Evolutionary conservation across 2,113 vertebrate genomes (phyloP), one percentile per base, ranked within the genome.

Genomic region (Dissostichus mawsoni): DNA sequence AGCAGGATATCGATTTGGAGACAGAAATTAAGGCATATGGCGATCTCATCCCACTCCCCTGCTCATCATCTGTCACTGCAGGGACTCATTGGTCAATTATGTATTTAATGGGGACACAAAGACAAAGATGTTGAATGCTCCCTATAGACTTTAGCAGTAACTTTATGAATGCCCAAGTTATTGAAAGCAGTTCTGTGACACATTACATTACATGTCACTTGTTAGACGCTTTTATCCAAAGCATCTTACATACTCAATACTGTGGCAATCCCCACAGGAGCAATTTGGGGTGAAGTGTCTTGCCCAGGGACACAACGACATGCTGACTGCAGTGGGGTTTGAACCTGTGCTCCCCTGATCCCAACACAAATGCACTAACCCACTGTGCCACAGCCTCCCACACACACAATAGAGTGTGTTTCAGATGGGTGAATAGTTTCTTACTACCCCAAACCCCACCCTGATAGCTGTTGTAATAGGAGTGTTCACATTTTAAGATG

Each of bases 31-130:
- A 56, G 55, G 10, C 53, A 12, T 55, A 11, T 20, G 18, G n/a
- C 53, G 13, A 12, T 56, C 5, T 57, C 36, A 41, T 41, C 36
- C 6, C 36, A 41, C 36, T 41, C 6, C 20, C 10, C 55, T 3
- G 55, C 20, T 25, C 20, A 12, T 57, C 55, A 25, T 56, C 20
- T 5, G 55, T 57, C 55, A 57, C 55, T 2, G 20, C 4, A 5
- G 20, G 55, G 55, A 57, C 2, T 23, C 55, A 13, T 18, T 78
- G 63, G 73, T 72, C 64, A 73, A 25, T 78, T 63, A 52, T 69
- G n/a, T n/a, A 52, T 74, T 69, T 69, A 59, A 64, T 69, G 13
- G 33, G 50, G 57, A 57, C 52, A 45, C 18, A 25, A 79, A 25
- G 81, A 58, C 51, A 45, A 8, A 53, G 10, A 18, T 44, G 36